Conservation (phyloP, 1,140 invertebrate genomes). For the Mesaphorura yosii region DNA sequence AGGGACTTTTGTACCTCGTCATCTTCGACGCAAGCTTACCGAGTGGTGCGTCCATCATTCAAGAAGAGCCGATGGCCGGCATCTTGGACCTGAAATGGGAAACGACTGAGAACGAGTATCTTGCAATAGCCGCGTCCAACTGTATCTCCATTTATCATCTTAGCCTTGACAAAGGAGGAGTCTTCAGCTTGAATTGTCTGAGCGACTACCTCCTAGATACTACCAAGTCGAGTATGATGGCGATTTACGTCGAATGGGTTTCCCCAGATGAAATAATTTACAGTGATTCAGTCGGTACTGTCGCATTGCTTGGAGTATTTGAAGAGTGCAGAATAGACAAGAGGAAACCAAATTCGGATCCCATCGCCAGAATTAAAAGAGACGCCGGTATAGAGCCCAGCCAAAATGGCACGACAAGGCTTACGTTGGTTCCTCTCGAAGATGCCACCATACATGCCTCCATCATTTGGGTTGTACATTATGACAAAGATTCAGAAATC, state of each 20-base stretch:
- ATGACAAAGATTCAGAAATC: conserved; percentile 5
- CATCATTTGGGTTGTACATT: conserved; percentile 25
- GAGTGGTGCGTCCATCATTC: not conserved
- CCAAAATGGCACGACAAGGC: too few species aligned
- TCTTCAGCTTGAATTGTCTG: not conserved
- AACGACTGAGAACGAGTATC: conserved; percentile 5
- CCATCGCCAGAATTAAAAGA: too few species aligned
- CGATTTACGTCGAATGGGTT: conserved; percentile 26
- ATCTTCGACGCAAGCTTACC: not conserved
- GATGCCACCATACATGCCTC: too few species aligned
- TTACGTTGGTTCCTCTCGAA: too few species aligned
- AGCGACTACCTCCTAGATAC: conserved; percentile 3
- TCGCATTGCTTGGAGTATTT: too few species aligned
- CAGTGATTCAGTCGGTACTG: conserved; percentile 17
- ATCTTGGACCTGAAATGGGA: conserved; percentile 28
- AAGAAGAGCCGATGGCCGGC: conserved; percentile 5
- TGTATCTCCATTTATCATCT: conserved; percentile 9
- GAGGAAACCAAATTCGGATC: too few species aligned
- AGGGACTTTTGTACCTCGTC: conserved; percentile 18
- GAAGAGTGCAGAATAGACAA: too few species aligned
- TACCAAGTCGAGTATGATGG: conserved; percentile 9
- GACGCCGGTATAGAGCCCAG: too few species aligned
- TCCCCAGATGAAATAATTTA: conserved; percentile 9
- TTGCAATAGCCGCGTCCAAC: conserved; percentile 20
- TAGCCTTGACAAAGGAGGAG: not conserved